Evolutionary conservation across 2,888 invertebrate species (phyloP).

Genomic region (Yponomeuta malinellus): DNA sequence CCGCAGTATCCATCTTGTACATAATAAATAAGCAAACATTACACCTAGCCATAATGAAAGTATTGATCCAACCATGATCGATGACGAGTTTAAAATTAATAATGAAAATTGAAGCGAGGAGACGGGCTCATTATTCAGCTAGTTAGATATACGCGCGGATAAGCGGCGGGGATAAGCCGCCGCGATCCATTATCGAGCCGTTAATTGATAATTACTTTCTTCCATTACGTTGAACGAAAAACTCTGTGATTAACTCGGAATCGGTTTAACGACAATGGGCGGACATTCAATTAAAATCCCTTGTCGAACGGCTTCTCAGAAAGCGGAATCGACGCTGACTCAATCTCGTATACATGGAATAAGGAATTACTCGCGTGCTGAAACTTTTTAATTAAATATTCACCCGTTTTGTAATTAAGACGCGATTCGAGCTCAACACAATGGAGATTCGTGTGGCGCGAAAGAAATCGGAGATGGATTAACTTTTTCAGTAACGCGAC

Average conservation of each 20-base stretch:
- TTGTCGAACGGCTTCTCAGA: slow-evolving; percentile 66
- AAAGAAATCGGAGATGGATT: slow-evolving; percentile 50
- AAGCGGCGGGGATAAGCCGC: slow-evolving; percentile 63
- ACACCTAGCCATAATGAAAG: neutral
- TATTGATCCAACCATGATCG: slow-evolving; percentile 35
- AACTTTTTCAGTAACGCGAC: slow-evolving; percentile 34
- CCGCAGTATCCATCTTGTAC: neutral
- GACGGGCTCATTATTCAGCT: slow-evolving; percentile 43
- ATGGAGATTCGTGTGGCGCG: slow-evolving; percentile 47
- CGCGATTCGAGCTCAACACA: slow-evolving; percentile 54
- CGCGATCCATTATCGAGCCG: slow-evolving; percentile 71
- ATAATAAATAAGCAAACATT: slow-evolving; percentile 17
- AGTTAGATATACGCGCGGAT: slow-evolving; percentile 48
- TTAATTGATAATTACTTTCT: slow-evolving; percentile 76
- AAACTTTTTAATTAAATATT: slow-evolving; percentile 74
- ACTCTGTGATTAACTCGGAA: slow-evolving; percentile 71
- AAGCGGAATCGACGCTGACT: slow-evolving; percentile 64
- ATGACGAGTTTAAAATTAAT: slow-evolving; percentile 50
- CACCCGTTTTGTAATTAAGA: slow-evolving; percentile 72
- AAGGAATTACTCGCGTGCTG: slow-evolving; percentile 71
- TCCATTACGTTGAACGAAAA: slow-evolving; percentile 71
- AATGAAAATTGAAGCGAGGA: slow-evolving; percentile 47
- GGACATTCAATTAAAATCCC: slow-evolving; percentile 72
- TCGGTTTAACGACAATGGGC: slow-evolving; percentile 73
- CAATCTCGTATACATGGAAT: slow-evolving; percentile 72